Percentiles rank a stretch among this genome's conserved stretches.
Evolutionary conservation across 2,888 invertebrate species (phyloP).

Genomic region (Dendrolimus houi): DNA sequence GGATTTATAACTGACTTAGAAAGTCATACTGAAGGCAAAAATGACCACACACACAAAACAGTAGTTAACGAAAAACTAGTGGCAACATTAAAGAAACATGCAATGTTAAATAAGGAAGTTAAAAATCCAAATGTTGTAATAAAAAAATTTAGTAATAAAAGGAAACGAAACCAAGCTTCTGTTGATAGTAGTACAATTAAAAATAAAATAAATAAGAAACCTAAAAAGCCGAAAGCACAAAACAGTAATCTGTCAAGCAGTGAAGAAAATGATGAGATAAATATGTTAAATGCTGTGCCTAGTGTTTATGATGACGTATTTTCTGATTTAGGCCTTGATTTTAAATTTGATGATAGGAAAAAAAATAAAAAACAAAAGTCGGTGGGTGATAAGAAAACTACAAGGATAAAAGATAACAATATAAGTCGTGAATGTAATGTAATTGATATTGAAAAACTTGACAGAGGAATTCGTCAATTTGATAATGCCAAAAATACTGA

Average conservation of each 20-base stretch:
- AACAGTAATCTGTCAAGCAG: slow-evolving; percentile 13
- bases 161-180: slow-evolving; percentile 44
- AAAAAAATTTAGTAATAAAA: slow-evolving; percentile 26
- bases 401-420: not conserved
- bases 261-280: slow-evolving; percentile 26
- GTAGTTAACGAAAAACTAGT: slow-evolving; percentile 42
- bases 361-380: slow-evolving; percentile 1
- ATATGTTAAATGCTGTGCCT: slow-evolving; percentile 50
- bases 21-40: too few species aligned
- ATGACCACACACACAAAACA: slow-evolving; percentile 12
- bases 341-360: slow-evolving; percentile 25
- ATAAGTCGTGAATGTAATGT: not conserved
- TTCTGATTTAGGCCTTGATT: slow-evolving; percentile 47
- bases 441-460: not conserved
- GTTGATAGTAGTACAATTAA: slow-evolving; percentile 29
- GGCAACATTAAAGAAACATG: slow-evolving; percentile 56
- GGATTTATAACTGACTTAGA: too few species aligned
- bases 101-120: slow-evolving; percentile 41
- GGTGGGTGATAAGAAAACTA: not conserved
- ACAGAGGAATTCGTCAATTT: not conserved
- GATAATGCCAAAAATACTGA: not conserved
- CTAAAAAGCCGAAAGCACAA: slow-evolving; percentile 23
- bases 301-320: slow-evolving; percentile 69
- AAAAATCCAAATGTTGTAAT: slow-evolving; percentile 33
- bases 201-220: slow-evolving; percentile 24